Conservation (phyloP, 2,888 invertebrate genomes). For the Drosophila merina region DNA sequence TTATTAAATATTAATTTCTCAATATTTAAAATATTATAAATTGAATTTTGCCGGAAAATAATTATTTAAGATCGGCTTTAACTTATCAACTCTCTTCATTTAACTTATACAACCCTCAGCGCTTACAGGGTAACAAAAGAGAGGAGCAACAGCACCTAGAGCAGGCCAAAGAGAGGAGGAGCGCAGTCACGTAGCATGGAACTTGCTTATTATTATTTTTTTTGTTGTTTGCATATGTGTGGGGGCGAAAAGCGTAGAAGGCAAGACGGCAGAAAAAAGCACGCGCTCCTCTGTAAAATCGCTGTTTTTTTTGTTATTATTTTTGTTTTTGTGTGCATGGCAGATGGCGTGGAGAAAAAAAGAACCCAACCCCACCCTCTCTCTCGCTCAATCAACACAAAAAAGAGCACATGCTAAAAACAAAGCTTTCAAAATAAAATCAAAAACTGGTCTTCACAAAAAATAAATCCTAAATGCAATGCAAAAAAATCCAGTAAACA, state of each 20-base stretch:
- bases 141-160: constrained; percentile 1
- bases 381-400: constrained; percentile 13
- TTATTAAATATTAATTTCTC: too few species aligned
- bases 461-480: constrained; percentile 18
- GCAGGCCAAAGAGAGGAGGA: constrained; percentile 8
- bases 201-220: constrained; percentile 7
- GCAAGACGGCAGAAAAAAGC: constrained; percentile 57
- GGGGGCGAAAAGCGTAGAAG: constrained; percentile 50
- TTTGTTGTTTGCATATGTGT: constrained; percentile 17
- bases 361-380: constrained; percentile 39
- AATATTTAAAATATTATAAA: too few species aligned
- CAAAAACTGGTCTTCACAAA: constrained; percentile 54
- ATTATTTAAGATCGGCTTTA: neutral
- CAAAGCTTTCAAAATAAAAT: constrained; percentile 48
- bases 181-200: constrained; percentile 16
- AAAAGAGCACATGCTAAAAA: constrained; percentile 70
- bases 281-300: constrained; percentile 63
- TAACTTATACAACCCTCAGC: neutral
- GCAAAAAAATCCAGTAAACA: constrained; percentile 8
- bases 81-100: neutral
- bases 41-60: too few species aligned
- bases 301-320: constrained; percentile 44
- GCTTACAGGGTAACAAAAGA: neutral
- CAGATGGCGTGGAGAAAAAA: constrained; percentile 41
- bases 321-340: constrained; percentile 59